A percentile compares a stretch with the other conserved stretches of the same genome.
Evolutionary conservation across 2,888 invertebrate genomes (phyloP).

Genomic region (Thelaira solivaga): DNA sequence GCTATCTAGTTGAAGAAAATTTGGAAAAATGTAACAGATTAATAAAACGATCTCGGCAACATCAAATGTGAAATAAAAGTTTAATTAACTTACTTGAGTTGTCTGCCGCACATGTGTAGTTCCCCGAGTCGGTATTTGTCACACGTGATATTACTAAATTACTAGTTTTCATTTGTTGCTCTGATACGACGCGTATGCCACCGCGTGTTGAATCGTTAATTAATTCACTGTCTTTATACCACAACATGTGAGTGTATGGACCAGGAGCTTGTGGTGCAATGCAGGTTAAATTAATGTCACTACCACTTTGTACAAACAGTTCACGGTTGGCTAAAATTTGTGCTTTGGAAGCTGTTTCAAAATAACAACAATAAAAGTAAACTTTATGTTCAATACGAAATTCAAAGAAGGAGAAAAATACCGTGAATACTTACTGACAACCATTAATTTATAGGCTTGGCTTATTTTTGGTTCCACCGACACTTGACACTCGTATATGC

Average conservation of each 20-base stretch:
- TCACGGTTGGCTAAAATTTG: constrained; percentile 91
- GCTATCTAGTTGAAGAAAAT: constrained; percentile 85
- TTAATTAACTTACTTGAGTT: constrained; percentile 81
- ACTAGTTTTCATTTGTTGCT: constrained; percentile 90
- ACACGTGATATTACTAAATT: constrained; percentile 88
- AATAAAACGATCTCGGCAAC: too few relatives aligned
- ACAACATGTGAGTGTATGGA: constrained; percentile 85
- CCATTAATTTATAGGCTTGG: constrained; percentile 79
- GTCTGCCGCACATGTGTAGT: constrained; percentile 93
- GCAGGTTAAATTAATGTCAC: constrained; percentile 94
- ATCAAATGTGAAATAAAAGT: too few relatives aligned
- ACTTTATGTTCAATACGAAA: neutral
- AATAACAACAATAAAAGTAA: neutral
- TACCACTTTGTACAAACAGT: constrained; percentile 91
- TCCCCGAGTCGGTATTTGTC: constrained; percentile 81
- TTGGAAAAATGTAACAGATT: constrained; percentile 34
- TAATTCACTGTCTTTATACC: constrained; percentile 89
- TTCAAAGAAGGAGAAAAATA: neutral
- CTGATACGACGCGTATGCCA: constrained; percentile 91
- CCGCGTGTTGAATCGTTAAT: constrained; percentile 91
- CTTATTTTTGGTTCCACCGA: constrained; percentile 88
- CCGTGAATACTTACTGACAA: constrained; percentile 81
- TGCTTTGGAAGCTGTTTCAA: constrained; percentile 87
- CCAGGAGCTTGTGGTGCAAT: constrained; percentile 85
- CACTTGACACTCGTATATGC: constrained; percentile 87